A percentile compares a stretch with the other conserved stretches of the same genome.
Conservation (phyloP, 2,797 vertebrate species). For the Coranthus polyacanthus region DNA sequence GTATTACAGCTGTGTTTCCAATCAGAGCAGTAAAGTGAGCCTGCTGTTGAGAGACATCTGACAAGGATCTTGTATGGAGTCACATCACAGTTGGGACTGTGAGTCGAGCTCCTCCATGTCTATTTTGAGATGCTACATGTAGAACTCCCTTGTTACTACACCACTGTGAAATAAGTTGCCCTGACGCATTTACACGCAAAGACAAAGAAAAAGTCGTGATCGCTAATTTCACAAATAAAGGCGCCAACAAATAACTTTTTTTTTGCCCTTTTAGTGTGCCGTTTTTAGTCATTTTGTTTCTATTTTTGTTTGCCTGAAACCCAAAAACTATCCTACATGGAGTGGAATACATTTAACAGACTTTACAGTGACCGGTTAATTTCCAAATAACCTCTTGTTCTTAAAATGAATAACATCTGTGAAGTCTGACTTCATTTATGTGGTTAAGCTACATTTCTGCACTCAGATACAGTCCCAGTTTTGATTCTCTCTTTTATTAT, state of each 20-base stretch:
- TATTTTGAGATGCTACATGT: slow-evolving; percentile 68
- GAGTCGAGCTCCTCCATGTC: slow-evolving; percentile 27
- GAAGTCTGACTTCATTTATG: too few species aligned
- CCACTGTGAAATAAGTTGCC: slow-evolving; percentile 37
- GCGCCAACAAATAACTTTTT: too few species aligned
- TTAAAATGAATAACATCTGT: too few species aligned
- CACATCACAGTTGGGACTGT: slow-evolving; percentile 37
- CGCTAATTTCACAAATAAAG: slow-evolving; percentile 44
- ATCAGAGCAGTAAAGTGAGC: slow-evolving; percentile 58
- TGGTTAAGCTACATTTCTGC: slow-evolving; percentile 1
- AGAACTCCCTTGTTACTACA: slow-evolving; percentile 29
- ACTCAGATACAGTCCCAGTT: slow-evolving; percentile 3
- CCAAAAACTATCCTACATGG: neutral
- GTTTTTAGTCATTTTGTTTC: neutral
- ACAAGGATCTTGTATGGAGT: slow-evolving; percentile 35
- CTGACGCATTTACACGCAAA: slow-evolving; percentile 50
- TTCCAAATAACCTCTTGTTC: too few species aligned
- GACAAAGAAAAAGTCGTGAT: slow-evolving; percentile 14
- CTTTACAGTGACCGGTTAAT: too few species aligned
- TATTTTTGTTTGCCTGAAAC: too few species aligned
- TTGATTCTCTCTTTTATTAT: slow-evolving; percentile 14
- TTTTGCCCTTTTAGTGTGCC: neutral
- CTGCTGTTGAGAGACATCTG: slow-evolving; percentile 65
- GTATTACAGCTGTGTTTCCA: slow-evolving; percentile 45
- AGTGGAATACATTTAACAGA: neutral